Evolutionary conservation across 2,797 vertebrate species (phyloP).

Genomic region (Crenuchus spilurus): DNA sequence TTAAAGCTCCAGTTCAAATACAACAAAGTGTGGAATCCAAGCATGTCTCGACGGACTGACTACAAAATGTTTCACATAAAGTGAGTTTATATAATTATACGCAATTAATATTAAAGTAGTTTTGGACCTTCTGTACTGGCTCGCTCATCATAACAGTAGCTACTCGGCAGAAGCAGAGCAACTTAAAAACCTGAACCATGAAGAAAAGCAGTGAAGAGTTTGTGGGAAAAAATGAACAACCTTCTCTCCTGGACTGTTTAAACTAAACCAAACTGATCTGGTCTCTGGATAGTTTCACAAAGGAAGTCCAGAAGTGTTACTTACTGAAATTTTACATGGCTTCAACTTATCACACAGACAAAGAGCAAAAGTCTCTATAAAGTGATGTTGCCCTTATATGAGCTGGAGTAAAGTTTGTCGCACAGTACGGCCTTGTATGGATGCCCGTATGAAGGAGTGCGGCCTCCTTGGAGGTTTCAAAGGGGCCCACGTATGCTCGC

Average conservation of each 20-base stretch:
- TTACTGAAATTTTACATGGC: conserved; percentile 12
- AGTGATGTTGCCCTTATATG: conserved; percentile 39
- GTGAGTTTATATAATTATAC: too few relatives aligned
- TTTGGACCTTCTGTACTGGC: too few relatives aligned
- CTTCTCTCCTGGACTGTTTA: conserved; percentile 23
- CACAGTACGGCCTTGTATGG: conserved; percentile 45
- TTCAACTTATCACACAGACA: conserved; percentile 26
- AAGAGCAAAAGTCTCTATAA: conserved; percentile 6
- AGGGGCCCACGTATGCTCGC: conserved; percentile 1
- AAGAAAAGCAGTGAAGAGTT: background rate
- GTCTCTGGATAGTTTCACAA: conserved; percentile 52
- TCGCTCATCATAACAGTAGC: background rate
- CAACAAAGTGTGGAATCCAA: too few relatives aligned
- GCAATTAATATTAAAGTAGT: too few relatives aligned
- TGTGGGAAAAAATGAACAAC: background rate
- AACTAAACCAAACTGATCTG: conserved; percentile 17
- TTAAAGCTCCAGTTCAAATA: too few relatives aligned
- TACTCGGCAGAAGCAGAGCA: background rate
- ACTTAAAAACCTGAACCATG: background rate
- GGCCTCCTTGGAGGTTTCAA: background rate
- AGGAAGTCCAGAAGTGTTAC: conserved; percentile 12
- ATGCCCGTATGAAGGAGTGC: background rate
- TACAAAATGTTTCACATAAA: too few relatives aligned
- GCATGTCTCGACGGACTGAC: too few relatives aligned
- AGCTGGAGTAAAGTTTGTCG: conserved; percentile 18